These are phyloP conservation scores for Anthoscopus minutus DNA, from an alignment of 2,113 vertebrate species.

Conservation along the genomic window DNA sequence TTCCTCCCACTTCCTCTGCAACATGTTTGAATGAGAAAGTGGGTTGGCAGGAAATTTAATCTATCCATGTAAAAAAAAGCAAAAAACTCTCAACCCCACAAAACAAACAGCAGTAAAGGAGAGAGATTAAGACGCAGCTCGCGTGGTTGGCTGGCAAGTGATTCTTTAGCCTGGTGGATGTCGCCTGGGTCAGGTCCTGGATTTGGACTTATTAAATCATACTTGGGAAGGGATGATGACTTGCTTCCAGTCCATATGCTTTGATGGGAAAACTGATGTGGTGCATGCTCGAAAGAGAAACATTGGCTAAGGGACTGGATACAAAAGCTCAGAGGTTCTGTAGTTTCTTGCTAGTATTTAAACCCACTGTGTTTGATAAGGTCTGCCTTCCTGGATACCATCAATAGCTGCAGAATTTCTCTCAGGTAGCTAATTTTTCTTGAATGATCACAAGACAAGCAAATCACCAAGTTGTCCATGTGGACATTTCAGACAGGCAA, in stretches of 20 bases:
- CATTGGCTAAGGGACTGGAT: neutral
- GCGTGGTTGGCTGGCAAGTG: neutral
- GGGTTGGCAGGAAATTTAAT: conserved; percentile 41
- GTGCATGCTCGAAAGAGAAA: neutral
- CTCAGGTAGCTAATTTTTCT: neutral
- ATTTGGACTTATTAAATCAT: conserved; percentile 17
- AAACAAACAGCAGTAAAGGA: conserved; percentile 23
- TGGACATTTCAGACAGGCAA: neutral
- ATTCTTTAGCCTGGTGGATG: neutral
- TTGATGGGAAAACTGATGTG: neutral
- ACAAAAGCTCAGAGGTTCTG: neutral
- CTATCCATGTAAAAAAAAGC: neutral
- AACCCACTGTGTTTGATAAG: neutral
- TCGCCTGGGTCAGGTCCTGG: neutral
- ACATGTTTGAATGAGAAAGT: neutral
- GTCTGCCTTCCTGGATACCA: neutral
- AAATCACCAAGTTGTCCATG: neutral
- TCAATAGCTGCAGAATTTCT: neutral
- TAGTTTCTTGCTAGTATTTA: neutral
- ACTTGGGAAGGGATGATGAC: neutral
- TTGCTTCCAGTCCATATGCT: neutral
- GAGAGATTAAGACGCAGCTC: neutral
- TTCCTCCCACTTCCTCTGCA: neutral
- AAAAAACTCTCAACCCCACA: rapidly evolving
- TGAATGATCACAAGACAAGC: neutral